These are phyloP conservation scores for Thamnophis elegans DNA, from an alignment of 2,797 vertebrate species.

Conservation along the genomic window DNA sequence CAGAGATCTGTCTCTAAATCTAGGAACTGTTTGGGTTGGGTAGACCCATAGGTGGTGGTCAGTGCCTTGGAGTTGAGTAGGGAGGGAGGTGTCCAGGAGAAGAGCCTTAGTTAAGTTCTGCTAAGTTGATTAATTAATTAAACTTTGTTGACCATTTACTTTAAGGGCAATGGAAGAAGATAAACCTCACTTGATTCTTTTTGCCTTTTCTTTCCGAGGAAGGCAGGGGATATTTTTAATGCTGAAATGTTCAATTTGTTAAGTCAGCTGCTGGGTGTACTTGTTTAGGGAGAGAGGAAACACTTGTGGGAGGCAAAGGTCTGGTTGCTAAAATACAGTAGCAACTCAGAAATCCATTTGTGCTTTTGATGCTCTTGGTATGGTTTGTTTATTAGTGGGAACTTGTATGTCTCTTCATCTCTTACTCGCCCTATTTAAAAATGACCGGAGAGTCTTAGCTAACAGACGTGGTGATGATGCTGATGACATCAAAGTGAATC, in stretches of 20 bases:
- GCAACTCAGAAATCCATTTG: not conserved
- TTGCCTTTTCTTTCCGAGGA: not conserved
- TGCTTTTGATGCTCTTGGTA: not conserved
- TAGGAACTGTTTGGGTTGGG: constrained; percentile 31
- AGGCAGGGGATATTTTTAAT: not conserved
- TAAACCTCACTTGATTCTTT: not conserved
- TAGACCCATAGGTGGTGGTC: not conserved
- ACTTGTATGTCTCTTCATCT: not conserved
- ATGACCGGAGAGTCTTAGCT: not conserved
- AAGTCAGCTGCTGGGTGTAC: not conserved
- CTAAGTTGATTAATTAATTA: not conserved
- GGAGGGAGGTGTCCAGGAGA: rapidly evolving
- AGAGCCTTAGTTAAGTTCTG: not conserved
- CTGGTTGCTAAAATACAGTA: not conserved
- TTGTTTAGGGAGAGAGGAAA: not conserved
- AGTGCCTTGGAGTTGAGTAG: not conserved
- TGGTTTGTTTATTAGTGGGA: constrained; percentile 3
- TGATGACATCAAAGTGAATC: constrained; percentile 22
- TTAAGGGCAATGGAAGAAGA: not conserved
- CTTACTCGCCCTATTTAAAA: not conserved
- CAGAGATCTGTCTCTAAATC: constrained; percentile 42
- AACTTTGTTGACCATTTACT: not conserved
- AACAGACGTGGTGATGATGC: not conserved
- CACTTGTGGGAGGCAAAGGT: not conserved
- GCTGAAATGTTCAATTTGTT: not conserved